Evolutionary conservation across 2,113 vertebrate species (phyloP).

Genomic region (Campylomormyrus numenius): DNA sequence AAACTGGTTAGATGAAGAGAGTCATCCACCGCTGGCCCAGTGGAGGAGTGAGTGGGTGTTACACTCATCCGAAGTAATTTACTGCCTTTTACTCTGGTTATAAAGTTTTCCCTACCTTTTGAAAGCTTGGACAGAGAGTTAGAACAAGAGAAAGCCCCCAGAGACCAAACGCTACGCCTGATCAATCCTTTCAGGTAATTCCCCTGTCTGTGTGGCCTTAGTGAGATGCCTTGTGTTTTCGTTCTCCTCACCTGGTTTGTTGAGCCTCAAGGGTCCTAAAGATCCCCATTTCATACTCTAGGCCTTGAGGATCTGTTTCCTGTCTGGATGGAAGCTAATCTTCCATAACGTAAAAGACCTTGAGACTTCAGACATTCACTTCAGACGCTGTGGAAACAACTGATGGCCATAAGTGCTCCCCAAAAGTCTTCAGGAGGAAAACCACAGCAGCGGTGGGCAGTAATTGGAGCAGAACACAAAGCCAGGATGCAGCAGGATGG

Average conservation of each 20-base stretch:
- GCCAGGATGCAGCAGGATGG: background rate
- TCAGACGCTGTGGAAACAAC: background rate
- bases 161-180: background rate
- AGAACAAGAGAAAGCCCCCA: background rate
- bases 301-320: background rate
- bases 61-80: background rate
- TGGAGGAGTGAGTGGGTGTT: background rate
- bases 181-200: background rate
- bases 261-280: background rate
- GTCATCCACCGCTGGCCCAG: background rate
- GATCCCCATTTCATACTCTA: background rate
- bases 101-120: background rate
- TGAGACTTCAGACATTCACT: background rate
- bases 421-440: background rate
- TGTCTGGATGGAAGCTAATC: background rate
- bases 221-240: background rate
- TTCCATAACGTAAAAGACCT: background rate
- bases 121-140: background rate
- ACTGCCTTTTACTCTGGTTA: background rate
- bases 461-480: background rate
- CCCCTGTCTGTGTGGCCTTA: background rate
- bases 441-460: background rate
- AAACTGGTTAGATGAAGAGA: background rate
- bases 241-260: background rate
- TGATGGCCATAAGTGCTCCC: background rate